Percentiles rank a stretch among this genome's conserved stretches.
Conservation (phyloP, 2,797 vertebrate species). For the Trematomus bernacchii region DNA sequence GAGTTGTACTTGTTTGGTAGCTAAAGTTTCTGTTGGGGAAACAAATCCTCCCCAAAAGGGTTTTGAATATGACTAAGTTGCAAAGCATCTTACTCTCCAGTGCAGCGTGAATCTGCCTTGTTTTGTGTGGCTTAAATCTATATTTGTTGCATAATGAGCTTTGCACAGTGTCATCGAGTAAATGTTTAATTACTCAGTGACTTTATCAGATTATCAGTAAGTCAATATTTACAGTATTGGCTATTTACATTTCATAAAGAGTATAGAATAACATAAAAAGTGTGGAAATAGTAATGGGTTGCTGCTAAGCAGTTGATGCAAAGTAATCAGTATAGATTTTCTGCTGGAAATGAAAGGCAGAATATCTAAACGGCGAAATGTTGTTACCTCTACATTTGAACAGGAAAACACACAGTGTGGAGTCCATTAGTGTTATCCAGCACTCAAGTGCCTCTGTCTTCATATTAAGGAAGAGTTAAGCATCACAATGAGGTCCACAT, state of each 20-base stretch:
- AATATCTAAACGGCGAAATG: conserved; percentile 2
- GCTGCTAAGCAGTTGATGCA: not conserved
- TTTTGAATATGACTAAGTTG: not conserved
- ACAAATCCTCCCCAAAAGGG: no score
- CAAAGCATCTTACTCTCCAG: not conserved
- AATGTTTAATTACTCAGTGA: conserved; percentile 1
- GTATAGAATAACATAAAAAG: not conserved
- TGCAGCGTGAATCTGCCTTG: not conserved
- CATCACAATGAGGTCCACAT: not conserved
- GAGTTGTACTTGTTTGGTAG: no score
- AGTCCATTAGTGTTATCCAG: conserved; percentile 12
- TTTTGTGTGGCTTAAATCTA: not conserved
- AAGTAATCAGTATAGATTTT: conserved; percentile 7
- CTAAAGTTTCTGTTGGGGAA: no score
- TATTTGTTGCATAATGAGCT: conserved; percentile 14
- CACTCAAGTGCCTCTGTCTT: not conserved
- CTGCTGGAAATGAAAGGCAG: conserved; percentile 21
- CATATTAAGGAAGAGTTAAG: not conserved
- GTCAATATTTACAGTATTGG: not conserved
- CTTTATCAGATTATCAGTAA: not conserved
- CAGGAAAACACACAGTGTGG: conserved; percentile 1
- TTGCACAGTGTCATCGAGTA: not conserved
- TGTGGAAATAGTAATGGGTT: not conserved
- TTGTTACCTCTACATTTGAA: conserved; percentile 16
- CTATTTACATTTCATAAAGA: not conserved